These are phyloP conservation scores for Botia almorhae DNA, from an alignment of 2,797 vertebrate genomes.

Conservation along the genomic window DNA sequence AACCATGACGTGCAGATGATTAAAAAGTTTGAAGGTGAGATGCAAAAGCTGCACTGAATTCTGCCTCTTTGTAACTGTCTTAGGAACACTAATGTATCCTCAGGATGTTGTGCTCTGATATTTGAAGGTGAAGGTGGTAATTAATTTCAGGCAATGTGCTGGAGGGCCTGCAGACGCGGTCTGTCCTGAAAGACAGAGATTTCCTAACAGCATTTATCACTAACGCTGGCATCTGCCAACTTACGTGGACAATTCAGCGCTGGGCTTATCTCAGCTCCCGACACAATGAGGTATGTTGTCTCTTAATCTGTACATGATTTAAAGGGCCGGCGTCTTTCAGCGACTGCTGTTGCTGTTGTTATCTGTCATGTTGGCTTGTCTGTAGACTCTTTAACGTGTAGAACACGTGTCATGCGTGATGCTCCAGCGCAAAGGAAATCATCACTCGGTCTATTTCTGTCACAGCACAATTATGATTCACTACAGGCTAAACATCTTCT, in stretches of 20 bases:
- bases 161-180: slow-evolving; percentile 51
- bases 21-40: slow-evolving; percentile 50
- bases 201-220: slow-evolving; percentile 54
- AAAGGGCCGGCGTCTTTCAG: slow-evolving; percentile 48
- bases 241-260: slow-evolving; percentile 58
- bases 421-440: slow-evolving; percentile 36
- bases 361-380: slow-evolving; percentile 39
- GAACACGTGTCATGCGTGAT: slow-evolving; percentile 23
- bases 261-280: slow-evolving; percentile 45
- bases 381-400: slow-evolving; percentile 45
- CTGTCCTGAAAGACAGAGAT: slow-evolving; percentile 56
- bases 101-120: slow-evolving; percentile 59
- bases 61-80: slow-evolving; percentile 52
- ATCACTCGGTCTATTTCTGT: slow-evolving; percentile 48
- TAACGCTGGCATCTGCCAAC: slow-evolving; percentile 53
- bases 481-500: slow-evolving; percentile 26
- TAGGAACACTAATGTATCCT: slow-evolving; percentile 39
- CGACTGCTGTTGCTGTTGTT: slow-evolving; percentile 48
- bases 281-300: slow-evolving; percentile 30
- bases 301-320: slow-evolving; percentile 43
- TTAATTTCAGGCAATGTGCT: slow-evolving; percentile 43
- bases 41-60: slow-evolving; percentile 48
- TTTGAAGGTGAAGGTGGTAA: slow-evolving; percentile 19
- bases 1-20: slow-evolving; percentile 45
- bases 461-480: slow-evolving; percentile 10